Base-by-base conservation (phyloP, 2,888 invertebrate species). In the Auanema freiburgensis region DNA sequence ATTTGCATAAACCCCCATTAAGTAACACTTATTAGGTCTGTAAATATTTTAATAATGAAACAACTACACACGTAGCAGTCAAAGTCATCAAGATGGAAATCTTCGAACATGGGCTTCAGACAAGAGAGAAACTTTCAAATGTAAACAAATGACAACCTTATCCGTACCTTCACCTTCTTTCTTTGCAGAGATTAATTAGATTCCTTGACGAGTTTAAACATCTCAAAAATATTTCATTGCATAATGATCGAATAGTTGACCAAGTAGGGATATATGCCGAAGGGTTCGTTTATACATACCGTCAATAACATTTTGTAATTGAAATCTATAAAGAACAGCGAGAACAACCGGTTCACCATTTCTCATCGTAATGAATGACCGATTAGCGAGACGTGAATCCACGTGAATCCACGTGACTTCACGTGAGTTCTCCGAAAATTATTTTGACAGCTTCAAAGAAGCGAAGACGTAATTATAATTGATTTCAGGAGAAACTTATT, bases 41-140 rank as follows among this genome's bases (percentile, higher is more conserved):
- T 57, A 74, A 72, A 57, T 74, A 66, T 57, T n/a, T 68, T 18
- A 66, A 74, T 55, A 52, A 21, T 6, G 60, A 46, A n/a, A 68
- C 65, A 8, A 50, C 57, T 43, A 42, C 64, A 18, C 56, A 63
- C 51, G 69, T 66, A 44, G 66, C 76, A 0, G 71, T 62, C 12
- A 76, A 76, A 63, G 65, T 59, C 58, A 72, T 76, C 2, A 72
- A 72, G 33, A 65, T 74, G 67, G 65, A 68, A 40, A 57, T 76
- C 14, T 76, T 76, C 55, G 68, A 76, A 57, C 76, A 76, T 59
- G 72, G 76, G 68, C 62, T 63, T 21, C 76, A 76, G 46, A 67
- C 70, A 44, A 41, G 23, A 4, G 18, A 52, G 25, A 67, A 66
- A 66, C 40, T 69, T 41, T 64, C 69, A 55, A 58, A 56, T 63